Evolutionary conservation across 2,888 invertebrate genomes (phyloP), one percentile per base, ranked within the genome.

Genomic region (Trichopoda pennipes): DNA sequence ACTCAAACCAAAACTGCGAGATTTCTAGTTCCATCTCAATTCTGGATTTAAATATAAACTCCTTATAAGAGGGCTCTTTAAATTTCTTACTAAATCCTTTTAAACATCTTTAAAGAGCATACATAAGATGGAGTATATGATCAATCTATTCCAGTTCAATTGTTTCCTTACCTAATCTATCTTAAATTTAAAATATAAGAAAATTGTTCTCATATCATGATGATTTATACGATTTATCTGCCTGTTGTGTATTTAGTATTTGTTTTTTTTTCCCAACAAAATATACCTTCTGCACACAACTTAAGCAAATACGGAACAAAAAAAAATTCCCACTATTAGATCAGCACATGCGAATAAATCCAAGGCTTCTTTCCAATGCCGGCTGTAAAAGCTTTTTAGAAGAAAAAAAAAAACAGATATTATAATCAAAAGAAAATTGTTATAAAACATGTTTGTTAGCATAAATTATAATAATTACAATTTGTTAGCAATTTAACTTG

Each of bases 401-500:
- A 38, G 1, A 38, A 38, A 38, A 12, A 8, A 32, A 32, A 32
- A 32, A 8, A 32, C 3, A 53, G 6, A n/a, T 53, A 14, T 21
- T 21, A 28, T 28, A 28, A 28, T 28, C 3, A 28, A 38, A 69
- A 44, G 44, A 80, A 80, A 70, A 80, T 72, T 72, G 72, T 80
- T 61, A 72, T 72, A 70, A 72, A 76, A 80, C 76, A 80, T 80
- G 80, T 76, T 81, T 81, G 81, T 81, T 79, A 79, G 82, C 72
- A 72, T 75, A 82, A 79, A 82, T 82, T 82, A 82, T 76, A 79
- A 82, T 79, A 82, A 82, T 82, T 79, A 75, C 82, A 82, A 82
- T 81, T 79, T 79, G 81, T 80, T 76, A 72, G 72, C 76, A 72
- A 76, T 76, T 80, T 80, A 80, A 76, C 66, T 76, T 80, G 80